These are phyloP conservation scores for Chloropsis hardwickii DNA, from an alignment of 2,113 vertebrate species.

Conservation along the genomic window DNA sequence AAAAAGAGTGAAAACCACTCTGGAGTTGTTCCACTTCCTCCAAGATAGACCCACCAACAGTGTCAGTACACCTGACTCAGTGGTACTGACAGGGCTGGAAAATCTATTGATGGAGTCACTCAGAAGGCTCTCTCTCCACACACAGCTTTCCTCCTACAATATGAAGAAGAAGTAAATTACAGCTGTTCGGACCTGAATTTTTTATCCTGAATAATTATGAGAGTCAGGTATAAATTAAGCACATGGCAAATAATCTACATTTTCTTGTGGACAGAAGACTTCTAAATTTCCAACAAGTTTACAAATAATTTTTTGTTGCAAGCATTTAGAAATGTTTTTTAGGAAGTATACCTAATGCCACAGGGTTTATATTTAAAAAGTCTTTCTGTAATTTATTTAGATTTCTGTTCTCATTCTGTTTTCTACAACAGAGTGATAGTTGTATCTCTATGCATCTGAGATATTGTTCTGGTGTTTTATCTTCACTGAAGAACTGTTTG, in stretches of 20 bases:
- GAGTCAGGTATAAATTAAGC: neutral
- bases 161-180: neutral
- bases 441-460: neutral
- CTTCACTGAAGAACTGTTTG: neutral
- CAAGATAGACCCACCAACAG: neutral
- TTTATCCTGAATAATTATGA: neutral
- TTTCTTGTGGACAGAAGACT: neutral
- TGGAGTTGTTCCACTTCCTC: neutral
- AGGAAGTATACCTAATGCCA: neutral
- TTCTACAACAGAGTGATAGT: neutral
- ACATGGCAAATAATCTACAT: neutral
- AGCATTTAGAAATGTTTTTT: neutral
- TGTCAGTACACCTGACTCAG: neutral
- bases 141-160: neutral
- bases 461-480: neutral
- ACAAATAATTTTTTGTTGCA: neutral
- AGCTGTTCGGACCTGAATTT: neutral
- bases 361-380: neutral
- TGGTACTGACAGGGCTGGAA: neutral
- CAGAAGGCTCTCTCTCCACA: neutral
- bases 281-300: neutral
- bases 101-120: fast-evolving
- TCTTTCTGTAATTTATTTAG: neutral
- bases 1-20: neutral
- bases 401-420: neutral